Evolutionary conservation across 2,888 invertebrate species (phyloP), one percentile per base, ranked within the genome.

Genomic region (Drosophila neotestacea): DNA sequence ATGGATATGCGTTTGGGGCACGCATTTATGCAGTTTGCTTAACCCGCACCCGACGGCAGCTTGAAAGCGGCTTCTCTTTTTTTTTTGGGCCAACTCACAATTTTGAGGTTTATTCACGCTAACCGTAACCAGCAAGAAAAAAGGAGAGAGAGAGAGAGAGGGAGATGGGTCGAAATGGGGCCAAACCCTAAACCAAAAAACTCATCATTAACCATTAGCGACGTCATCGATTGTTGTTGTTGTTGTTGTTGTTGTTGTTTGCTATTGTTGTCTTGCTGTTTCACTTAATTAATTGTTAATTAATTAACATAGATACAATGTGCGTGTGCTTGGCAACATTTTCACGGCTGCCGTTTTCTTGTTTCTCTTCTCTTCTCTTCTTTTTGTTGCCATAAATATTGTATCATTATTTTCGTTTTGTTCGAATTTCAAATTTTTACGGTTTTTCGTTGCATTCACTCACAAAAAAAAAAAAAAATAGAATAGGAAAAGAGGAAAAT

Each of bases 121-220:
- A 84, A 73, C 83, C 79, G 68, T 62, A 36, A 54, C 58, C 67
- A 41, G 34, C 0, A 6, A 38, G 47, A n/a, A 10, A 48, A n/a
- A 32, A 22, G 7, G 3, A 6, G 27, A 58, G 30, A 48, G 27
- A 42, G 32, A 11, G 4, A 6, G 27, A 58, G 32, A n/a, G 30
- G 28, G 30, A 1, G 4, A 7, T 6, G 41, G 56, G 32, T 48
- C 13, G 68, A 78, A 86, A 81, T 66, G 85, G 76, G 85, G 87
- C 81, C 87, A 83, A 85, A 73, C 83, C 87, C 87, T 77, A 80
- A 56, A 63, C 28, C 32, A 63, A 63, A 79, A 85, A 80, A 87
- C 74, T 81, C 85, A 87, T 86, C 85, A 85, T 86, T 85, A 85
- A 85, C 84, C 85, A 85, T 86, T 86, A 85, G 85, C 83, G 73